Percentiles rank a stretch among this genome's conserved stretches.
Conservation (phyloP, 2,888 invertebrate species). For the Hirudinaria manillensis region DNA sequence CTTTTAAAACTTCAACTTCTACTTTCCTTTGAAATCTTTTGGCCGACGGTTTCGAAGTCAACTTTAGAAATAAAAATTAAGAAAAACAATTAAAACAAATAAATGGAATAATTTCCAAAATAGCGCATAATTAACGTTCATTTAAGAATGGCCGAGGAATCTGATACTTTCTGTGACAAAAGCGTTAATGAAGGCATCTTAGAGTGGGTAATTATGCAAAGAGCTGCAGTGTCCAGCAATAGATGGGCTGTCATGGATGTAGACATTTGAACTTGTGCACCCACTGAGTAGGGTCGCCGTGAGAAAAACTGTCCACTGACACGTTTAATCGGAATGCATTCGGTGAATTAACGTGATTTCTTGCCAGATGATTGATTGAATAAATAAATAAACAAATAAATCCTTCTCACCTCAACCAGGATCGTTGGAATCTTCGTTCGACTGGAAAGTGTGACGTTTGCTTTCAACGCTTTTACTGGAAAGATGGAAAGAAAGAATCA, state of each 20-base stretch:
- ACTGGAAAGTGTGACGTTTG: background rate
- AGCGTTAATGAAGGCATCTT: background rate
- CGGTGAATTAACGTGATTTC: no score
- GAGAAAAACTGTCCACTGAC: background rate
- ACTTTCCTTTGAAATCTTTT: background rate
- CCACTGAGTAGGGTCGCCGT: background rate
- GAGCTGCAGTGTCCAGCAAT: background rate
- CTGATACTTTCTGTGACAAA: background rate
- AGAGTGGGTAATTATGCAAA: conserved; percentile 7
- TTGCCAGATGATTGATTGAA: no score
- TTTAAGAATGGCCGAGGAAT: background rate
- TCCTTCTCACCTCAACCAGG: background rate
- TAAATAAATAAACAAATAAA: no score
- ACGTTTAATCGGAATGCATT: conserved; percentile 3
- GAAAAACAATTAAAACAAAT: no score
- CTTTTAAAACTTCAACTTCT: background rate
- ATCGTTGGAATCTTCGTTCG: conserved; percentile 5
- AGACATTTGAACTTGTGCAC: background rate
- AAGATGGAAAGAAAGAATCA: background rate
- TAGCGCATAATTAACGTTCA: no score
- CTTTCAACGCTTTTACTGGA: conserved; percentile 2
- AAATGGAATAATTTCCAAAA: no score
- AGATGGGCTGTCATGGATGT: background rate
- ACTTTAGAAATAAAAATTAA: background rate
- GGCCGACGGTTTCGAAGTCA: background rate